Percentiles rank a stretch among this genome's conserved stretches.
Conservation (phyloP, 2,888 invertebrate species). For the Synanthedon vespiformis region DNA sequence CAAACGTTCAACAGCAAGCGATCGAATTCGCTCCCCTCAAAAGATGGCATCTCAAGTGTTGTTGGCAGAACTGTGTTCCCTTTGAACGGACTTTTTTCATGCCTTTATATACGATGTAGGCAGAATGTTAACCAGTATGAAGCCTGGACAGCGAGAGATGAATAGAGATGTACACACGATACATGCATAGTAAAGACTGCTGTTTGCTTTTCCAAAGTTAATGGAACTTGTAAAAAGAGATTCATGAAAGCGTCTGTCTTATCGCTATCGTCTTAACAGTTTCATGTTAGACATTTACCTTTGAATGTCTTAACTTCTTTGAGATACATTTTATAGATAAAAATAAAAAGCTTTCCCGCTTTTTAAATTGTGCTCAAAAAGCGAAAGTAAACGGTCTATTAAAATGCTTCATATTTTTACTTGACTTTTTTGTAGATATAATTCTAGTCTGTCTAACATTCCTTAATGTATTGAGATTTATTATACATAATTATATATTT, state of each 20-base stretch:
- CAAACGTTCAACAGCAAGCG: constrained; percentile 24
- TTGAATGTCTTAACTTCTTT: constrained; percentile 1
- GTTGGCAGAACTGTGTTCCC: constrained; percentile 22
- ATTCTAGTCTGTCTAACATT: no score
- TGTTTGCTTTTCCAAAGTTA: constrained; percentile 59
- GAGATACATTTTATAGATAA: neutral
- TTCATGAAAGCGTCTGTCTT: constrained; percentile 29
- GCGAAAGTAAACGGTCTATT: no score
- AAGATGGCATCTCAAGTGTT: constrained; percentile 38
- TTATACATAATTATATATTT: no score
- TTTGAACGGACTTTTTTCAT: constrained; percentile 44
- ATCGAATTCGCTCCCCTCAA: constrained; percentile 44
- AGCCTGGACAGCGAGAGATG: constrained; percentile 39
- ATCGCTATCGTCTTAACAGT: constrained; percentile 43
- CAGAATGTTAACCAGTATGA: constrained; percentile 38
- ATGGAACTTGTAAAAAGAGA: constrained; percentile 41
- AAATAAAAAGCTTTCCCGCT: neutral
- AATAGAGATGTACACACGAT: constrained; percentile 65
- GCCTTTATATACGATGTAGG: constrained; percentile 25
- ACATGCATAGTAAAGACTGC: constrained; percentile 51
- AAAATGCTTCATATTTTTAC: no score
- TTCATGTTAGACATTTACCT: constrained; percentile 27
- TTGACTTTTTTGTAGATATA: no score
- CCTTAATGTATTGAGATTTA: no score
- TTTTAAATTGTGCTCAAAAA: no score